Conservation (phyloP, 1,140 invertebrate species). For the Trissolcus basalis region DNA sequence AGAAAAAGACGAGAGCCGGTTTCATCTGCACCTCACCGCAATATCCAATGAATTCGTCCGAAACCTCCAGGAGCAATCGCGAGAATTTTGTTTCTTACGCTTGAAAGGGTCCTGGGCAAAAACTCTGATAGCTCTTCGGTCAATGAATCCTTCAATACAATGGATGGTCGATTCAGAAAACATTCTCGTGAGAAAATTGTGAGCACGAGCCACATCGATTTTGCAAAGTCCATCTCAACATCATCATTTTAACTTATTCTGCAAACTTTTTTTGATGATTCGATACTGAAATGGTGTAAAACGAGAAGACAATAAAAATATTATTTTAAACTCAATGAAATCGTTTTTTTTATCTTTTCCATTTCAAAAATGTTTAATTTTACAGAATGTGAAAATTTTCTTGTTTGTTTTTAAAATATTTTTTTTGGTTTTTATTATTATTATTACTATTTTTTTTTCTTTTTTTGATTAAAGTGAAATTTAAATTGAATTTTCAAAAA, state of each 20-base stretch:
- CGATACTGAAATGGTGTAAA: no score
- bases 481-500: no score
- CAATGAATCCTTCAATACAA: constrained; percentile 49
- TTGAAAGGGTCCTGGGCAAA: constrained; percentile 45
- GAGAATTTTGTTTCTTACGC: constrained; percentile 56
- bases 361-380: no score
- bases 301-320: no score
- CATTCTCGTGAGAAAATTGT: constrained; percentile 52
- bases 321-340: no score
- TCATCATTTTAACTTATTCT: neutral
- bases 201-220: constrained; percentile 40
- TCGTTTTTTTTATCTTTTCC: no score
- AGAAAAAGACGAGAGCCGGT: constrained; percentile 26
- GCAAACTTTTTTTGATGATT: constrained; percentile 15
- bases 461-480: no score
- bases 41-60: constrained; percentile 40
- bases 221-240: constrained; percentile 23
- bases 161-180: constrained; percentile 48
- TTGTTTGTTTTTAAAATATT: no score
- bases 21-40: constrained; percentile 42
- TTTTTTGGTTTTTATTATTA: no score
- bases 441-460: no score
- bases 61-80: constrained; percentile 36
- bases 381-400: no score
- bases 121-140: constrained; percentile 51